Conservation (phyloP, 2,888 invertebrate species). For the Leptinotarsa haldemani region DNA sequence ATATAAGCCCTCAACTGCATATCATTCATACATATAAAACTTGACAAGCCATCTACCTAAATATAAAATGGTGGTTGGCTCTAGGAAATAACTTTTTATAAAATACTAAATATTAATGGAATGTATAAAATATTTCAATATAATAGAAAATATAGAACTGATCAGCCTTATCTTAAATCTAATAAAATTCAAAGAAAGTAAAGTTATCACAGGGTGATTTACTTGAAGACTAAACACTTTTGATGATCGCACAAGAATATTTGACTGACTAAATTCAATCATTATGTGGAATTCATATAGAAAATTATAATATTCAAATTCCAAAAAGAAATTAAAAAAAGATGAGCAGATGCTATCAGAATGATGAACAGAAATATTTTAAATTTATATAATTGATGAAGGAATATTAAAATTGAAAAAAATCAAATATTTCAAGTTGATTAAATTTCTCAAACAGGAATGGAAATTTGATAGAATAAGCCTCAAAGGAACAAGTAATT, state of each 20-base stretch:
- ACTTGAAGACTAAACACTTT: background rate
- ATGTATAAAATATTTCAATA: constrained; percentile 10
- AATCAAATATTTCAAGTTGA: no score
- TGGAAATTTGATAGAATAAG: no score
- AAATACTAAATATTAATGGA: constrained; percentile 1
- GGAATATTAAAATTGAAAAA: no score
- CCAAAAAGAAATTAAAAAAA: no score
- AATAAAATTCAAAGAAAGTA: background rate
- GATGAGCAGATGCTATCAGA: no score
- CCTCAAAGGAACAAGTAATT: background rate
- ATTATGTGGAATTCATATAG: no score
- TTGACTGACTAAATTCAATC: no score
- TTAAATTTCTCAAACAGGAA: no score
- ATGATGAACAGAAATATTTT: no score
- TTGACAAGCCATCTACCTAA: background rate
- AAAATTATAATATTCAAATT: no score
- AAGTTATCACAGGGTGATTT: background rate
- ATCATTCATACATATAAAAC: background rate
- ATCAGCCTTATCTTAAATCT: background rate
- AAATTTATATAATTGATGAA: no score
- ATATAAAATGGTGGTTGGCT: background rate
- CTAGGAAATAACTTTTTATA: background rate
- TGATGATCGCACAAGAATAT: background rate
- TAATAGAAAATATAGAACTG: background rate
- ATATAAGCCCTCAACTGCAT: background rate